Evolutionary conservation across 1,140 invertebrate species (phyloP), one percentile per base, ranked within the genome.

Genomic region (Uloborus diversus): DNA sequence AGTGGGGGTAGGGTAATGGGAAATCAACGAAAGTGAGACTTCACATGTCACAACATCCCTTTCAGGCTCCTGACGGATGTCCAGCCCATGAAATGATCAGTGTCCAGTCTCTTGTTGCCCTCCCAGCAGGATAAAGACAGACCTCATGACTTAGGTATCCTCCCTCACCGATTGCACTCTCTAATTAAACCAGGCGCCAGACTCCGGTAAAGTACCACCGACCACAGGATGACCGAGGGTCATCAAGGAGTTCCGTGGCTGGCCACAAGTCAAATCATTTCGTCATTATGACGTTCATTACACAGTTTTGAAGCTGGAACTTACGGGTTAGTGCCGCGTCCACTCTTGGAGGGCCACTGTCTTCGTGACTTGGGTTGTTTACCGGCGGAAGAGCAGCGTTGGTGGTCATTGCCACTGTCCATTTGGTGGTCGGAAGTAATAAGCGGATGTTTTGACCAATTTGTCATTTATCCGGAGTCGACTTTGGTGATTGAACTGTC

Each of bases 221-320:
- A 42, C 2, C 49, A 5, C 49, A 14, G 9, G 49, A 53, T 53
- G 49, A 53, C 49, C 49, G 0, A 0, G 1, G 49, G 20, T 20
- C 49, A 53, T n/a, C 49, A 53, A 42, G 37, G 0, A 17, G 37
- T 17, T 9, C 17, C 17, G 37, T 42, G 37, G 17, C 37, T 42
- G 37, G 37, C 37, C 9, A n/a, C 49, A 14, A 14, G 49, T 53
- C 49, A 53, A 53, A 53, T 53, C 49, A 53, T 53, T 53, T 53
- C 49, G 49, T 53, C 49, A 53, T 53, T 53, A 53, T 53, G 49
- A 53, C 49, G 49, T 53, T 53, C 23, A 53, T 53, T 53, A 20
- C 49, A 53, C 13, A 20, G 17, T 53, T 53, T 53, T 42, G 9
- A 42, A n/a, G n/a, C 37, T 1, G 37, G 37, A 13, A 42, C 9